Evolutionary conservation across 1,140 invertebrate genomes (phyloP).

Genomic region (Tetragnatha versicolor): DNA sequence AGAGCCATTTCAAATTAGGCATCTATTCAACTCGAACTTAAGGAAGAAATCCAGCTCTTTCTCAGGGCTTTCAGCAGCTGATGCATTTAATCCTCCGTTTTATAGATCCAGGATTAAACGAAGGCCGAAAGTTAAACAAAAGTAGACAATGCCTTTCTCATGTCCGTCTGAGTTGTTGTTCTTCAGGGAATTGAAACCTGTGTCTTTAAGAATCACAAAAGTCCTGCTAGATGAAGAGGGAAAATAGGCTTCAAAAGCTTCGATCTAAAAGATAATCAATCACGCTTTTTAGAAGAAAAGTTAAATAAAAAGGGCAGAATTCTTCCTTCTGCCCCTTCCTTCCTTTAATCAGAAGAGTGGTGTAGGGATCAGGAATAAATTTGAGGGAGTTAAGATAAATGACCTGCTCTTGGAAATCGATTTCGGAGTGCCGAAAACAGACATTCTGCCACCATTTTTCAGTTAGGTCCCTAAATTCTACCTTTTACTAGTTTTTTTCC

Average conservation of each 20-base stretch:
- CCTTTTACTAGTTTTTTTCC: too few species aligned
- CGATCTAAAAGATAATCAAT: slow-evolving; percentile 45
- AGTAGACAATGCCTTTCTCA: too few species aligned
- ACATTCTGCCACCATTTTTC: neutral
- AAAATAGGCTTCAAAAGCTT: slow-evolving; percentile 7
- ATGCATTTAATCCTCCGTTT: too few species aligned
- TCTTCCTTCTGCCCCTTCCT: too few species aligned
- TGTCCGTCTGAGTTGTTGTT: neutral
- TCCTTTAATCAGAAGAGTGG: slow-evolving; percentile 9
- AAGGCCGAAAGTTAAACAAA: too few species aligned
- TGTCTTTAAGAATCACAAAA: neutral
- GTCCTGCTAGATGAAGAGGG: neutral
- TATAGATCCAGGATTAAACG: too few species aligned
- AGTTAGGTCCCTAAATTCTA: too few species aligned
- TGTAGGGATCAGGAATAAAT: slow-evolving; percentile 16
- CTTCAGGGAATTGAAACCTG: neutral
- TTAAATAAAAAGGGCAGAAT: slow-evolving; percentile 10
- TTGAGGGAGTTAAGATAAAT: slow-evolving; percentile 29
- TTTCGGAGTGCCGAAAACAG: slow-evolving; percentile 9
- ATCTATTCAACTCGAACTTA: too few species aligned
- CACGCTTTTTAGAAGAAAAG: slow-evolving; percentile 13
- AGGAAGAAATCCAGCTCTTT: too few species aligned
- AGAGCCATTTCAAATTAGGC: too few species aligned
- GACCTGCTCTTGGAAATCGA: slow-evolving; percentile 12
- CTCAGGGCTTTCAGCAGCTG: too few species aligned